Base-by-base conservation (phyloP, 2,797 vertebrate species). In the Benthosema pterotum region DNA sequence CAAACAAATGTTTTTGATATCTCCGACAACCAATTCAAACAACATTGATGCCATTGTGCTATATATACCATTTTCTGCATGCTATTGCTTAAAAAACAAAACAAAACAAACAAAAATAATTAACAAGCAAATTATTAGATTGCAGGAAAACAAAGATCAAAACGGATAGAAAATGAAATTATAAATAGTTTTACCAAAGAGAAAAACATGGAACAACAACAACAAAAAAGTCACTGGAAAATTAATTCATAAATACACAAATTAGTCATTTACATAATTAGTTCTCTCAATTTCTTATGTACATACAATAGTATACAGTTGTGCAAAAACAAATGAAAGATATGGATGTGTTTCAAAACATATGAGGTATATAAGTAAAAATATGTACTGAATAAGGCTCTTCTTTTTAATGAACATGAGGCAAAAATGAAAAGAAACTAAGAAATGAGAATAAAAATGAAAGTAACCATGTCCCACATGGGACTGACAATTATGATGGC, bases 51-150 rank as follows among this genome's bases (percentile, higher is more conserved):
- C 89, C 79, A 89, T 96, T 97, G 96, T 98, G 96, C 95, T 98
- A 95, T 95, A 95, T 95, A 92, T 92, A 91, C 91, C 92, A 91
- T 94, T 93, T 92, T 93, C 93, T 94, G 96, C 95, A 95, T 95
- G 92, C 96, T 98, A 98, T 99, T 98, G 97, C 96, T 98, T 95
- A 93, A 90, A 87, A 92, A 93, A 90, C 87, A 92, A 93, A 93
- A 86, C 86, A 89, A 25, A 89, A n/a, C n/a, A n/a, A n/a, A n/a
- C n/a, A n/a, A n/a, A 9, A 38, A 38, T 9, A 83, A 95, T 84
- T 86, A 92, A 90, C 93, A 93, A 93, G 85, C 85, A 93, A 93
- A 89, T 92, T 85, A 93, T 87, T 72, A 13, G 55, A 86, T 91
- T 89, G 91, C 87, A 91, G 87, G 84, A 90, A 86, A 83, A 85